Percentiles rank a stretch among this genome's conserved stretches.
These are phyloP conservation scores for Drosophila melanica DNA, from an alignment of 1,140 invertebrate genomes.

Conservation along the genomic window DNA sequence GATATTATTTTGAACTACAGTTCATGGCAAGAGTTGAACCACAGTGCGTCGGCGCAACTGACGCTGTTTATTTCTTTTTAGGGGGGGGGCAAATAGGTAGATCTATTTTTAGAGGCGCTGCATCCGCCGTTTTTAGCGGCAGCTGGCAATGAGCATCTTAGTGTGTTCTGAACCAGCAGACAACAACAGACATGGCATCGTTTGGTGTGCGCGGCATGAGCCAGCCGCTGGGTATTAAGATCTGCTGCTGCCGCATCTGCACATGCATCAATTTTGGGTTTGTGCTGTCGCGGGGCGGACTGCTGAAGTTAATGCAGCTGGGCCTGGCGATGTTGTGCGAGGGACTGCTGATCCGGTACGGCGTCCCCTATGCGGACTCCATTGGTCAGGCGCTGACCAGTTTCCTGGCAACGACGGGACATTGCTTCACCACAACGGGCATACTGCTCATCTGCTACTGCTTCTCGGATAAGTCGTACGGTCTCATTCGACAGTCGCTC, in stretches of 20 bases:
- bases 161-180: not conserved
- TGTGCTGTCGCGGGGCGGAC: slow-evolving; percentile 88
- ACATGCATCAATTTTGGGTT: slow-evolving; percentile 91
- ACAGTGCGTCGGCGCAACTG: not conserved
- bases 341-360: slow-evolving; percentile 90
- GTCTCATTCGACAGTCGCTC: slow-evolving; percentile 89
- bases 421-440: slow-evolving; percentile 89
- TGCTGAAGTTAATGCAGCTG: slow-evolving; percentile 90
- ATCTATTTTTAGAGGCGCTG: slow-evolving; percentile 40
- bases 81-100: slow-evolving; percentile 22
- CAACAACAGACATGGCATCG: slow-evolving; percentile 52
- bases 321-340: slow-evolving; percentile 91
- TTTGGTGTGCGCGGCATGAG: slow-evolving; percentile 74
- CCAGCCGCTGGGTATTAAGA: slow-evolving; percentile 85
- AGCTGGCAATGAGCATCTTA: not conserved
- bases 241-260: slow-evolving; percentile 90
- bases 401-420: slow-evolving; percentile 90
- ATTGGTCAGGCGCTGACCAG: slow-evolving; percentile 90
- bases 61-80: not conserved
- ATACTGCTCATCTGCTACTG: slow-evolving; percentile 90
- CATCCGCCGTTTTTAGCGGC: slow-evolving; percentile 1
- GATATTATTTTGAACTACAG: too few relatives aligned
- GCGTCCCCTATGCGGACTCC: slow-evolving; percentile 87
- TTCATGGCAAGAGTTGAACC: not conserved
- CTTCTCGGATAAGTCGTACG: slow-evolving; percentile 90